Base-by-base conservation (phyloP, 2,888 invertebrate species). In the Sarcophaga rosellei region DNA sequence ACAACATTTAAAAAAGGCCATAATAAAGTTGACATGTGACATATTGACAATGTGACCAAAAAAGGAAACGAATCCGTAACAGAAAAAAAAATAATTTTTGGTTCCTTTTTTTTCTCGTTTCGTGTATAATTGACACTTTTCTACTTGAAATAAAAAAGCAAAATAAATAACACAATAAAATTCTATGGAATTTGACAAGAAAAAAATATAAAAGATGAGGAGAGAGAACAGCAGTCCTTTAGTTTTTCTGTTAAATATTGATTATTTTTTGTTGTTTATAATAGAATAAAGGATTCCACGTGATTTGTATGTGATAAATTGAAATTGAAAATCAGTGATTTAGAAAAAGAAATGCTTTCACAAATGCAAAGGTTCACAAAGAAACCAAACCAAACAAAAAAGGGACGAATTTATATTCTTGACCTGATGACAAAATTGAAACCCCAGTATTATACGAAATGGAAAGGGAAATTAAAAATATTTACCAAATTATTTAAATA, bases 1-100 rank as follows among this genome's bases (percentile, higher is more conserved):
- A 57, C 62, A 85, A 25, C 68, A 62, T 53, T 76, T 66, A 61
- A 75, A 75, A 73, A 76, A 79, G 81, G 68, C 74, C 81, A 83
- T 76, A 75, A 35, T 61, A 81, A 81, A 87, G 45, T 89, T 89
- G 90, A 88, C 89, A 90, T 86, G 84, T 89, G 90, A 90, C 89
- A 88, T 83, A 83, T 82, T 89, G 89, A 89, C 90, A 90, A 89
- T 88, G 70, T 88, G 87, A 69, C 86, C 80, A 83, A 76, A 70
- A 72, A 68, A 66, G 57, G 21, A 47, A 47, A 47, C 44, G 12
- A 21, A 62, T 62, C 63, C 21, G 15, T 17, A 61, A 20, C 23
- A 12, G 4, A 4, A 45, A 47, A 62, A 61, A 44, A 62, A 1
- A 21, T 21, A 23, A 17, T 69, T 69, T 69, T 47, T 68, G 20